Evolutionary conservation across 2,888 invertebrate genomes (phyloP).

Genomic region (Xanthia icteritia): DNA sequence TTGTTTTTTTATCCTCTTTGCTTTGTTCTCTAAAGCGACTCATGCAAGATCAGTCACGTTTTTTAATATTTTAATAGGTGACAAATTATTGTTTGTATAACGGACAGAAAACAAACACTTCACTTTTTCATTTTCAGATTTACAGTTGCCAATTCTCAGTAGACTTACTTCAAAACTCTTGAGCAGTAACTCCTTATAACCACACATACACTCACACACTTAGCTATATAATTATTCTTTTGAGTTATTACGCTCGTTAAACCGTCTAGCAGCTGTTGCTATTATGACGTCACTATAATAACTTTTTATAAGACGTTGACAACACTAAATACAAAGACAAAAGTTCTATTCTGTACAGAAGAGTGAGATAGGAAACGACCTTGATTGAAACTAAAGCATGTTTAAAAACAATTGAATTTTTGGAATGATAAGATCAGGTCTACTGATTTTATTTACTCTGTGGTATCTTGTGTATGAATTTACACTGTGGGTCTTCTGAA

Average conservation of each 20-base stretch:
- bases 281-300: slow-evolving; percentile 62
- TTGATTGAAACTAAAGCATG: neutral
- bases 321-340: slow-evolving; percentile 15
- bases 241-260: slow-evolving; percentile 67
- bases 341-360: slow-evolving; percentile 14
- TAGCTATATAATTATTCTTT: slow-evolving; percentile 65
- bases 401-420: neutral
- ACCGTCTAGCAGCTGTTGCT: slow-evolving; percentile 66
- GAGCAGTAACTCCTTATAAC: slow-evolving; percentile 41
- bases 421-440: rapidly evolving
- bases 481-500: slow-evolving; percentile 19
- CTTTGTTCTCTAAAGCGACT: neutral
- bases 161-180: slow-evolving; percentile 11
- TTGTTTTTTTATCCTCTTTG: neutral
- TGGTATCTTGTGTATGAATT: neutral
- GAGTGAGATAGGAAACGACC: neutral
- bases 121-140: neutral
- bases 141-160: slow-evolving; percentile 22
- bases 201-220: slow-evolving; percentile 48
- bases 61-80: neutral
- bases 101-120: neutral
- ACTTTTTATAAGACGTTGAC: slow-evolving; percentile 54
- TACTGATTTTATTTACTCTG: neutral
- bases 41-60: neutral
- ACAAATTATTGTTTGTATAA: too few relatives aligned